phyloP scores from a whole-genome alignment of 2,797 vertebrate genomes.

The Australoheros facetus region DNA sequence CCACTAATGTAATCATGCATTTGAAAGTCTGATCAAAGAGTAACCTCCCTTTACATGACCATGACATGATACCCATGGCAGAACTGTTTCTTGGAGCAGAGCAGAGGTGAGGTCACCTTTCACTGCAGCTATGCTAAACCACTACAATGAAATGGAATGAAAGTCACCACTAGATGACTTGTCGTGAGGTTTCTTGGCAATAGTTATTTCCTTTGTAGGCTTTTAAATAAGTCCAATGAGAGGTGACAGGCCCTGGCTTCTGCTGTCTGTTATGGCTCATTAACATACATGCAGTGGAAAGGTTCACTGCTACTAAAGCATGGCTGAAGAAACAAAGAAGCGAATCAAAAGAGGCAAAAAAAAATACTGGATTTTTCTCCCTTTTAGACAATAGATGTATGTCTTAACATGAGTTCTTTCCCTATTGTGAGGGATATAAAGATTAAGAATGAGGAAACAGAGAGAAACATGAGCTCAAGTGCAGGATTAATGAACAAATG shows the following conservation, averaged over 20 bases:
- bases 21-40: constrained; percentile 76
- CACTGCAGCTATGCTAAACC: constrained; percentile 37
- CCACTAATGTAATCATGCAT: constrained; percentile 68
- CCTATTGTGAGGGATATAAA: background rate
- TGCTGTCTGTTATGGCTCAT: constrained; percentile 77
- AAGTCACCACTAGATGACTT: constrained; percentile 53
- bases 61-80: constrained; percentile 55
- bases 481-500: background rate
- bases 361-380: constrained; percentile 8
- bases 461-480: background rate
- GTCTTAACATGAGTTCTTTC: background rate
- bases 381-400: constrained; percentile 24
- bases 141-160: constrained; percentile 59
- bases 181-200: constrained; percentile 57
- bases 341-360: constrained; percentile 24
- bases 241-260: constrained; percentile 72
- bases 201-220: constrained; percentile 61
- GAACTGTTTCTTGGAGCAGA: constrained; percentile 54
- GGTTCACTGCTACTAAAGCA: constrained; percentile 50
- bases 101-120: constrained; percentile 73
- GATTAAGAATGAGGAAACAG: constrained; percentile 5
- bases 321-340: constrained; percentile 30
- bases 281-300: constrained; percentile 71
- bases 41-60: constrained; percentile 46
- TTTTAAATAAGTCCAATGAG: constrained; percentile 56